Percentiles rank a stretch among this genome's conserved stretches.
These are phyloP conservation scores for Ophion ellenae DNA, from an alignment of 2,888 invertebrate genomes.

Conservation along the genomic window DNA sequence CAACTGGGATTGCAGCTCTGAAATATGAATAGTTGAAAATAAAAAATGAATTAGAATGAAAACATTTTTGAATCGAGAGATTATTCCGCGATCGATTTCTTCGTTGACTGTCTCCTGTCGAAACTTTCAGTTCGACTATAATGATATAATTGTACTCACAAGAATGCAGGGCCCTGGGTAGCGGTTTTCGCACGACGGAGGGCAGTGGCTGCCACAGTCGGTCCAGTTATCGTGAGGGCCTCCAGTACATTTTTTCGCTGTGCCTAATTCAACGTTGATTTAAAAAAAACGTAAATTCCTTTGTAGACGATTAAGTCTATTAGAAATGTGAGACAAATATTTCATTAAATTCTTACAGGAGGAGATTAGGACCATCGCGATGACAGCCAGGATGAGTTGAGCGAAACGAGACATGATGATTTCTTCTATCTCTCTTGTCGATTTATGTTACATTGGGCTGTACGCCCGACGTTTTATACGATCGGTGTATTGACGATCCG, in stretches of 20 bases:
- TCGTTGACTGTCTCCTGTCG: neutral
- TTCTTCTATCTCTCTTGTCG: neutral
- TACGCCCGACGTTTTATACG: conserved; percentile 4
- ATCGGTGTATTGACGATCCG: neutral
- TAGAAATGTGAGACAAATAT: neutral
- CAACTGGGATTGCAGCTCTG: conserved; percentile 33
- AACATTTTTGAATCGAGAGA: neutral
- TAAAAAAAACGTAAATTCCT: neutral
- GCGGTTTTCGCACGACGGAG: conserved; percentile 25
- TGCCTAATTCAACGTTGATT: neutral
- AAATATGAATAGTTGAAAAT: conserved; percentile 1
- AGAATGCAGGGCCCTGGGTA: neutral
- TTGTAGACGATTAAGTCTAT: neutral
- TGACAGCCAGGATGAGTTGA: conserved; percentile 6
- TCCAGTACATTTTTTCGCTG: conserved; percentile 6
- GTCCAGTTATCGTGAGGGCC: conserved; percentile 17
- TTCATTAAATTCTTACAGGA: neutral
- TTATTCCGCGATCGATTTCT: neutral
- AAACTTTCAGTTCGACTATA: neutral
- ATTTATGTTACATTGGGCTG: neutral
- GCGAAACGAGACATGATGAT: conserved; percentile 17
- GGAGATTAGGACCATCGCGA: neutral
- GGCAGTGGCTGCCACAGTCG: conserved; percentile 30
- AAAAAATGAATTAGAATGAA: neutral
- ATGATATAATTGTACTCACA: conserved; percentile 2